Evolutionary conservation across 2,888 invertebrate species (phyloP).

Genomic region (Campoplex nolae): DNA sequence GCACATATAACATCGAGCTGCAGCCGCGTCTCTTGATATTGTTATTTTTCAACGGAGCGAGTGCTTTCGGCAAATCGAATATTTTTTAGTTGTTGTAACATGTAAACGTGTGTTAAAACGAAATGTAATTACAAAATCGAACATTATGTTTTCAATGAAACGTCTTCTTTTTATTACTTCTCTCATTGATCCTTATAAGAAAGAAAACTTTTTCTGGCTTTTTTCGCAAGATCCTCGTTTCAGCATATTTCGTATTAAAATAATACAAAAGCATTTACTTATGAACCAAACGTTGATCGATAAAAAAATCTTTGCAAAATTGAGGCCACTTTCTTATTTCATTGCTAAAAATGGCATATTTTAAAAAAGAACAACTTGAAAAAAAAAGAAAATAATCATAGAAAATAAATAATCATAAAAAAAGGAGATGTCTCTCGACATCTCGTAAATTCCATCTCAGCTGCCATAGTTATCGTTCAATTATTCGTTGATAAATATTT

Average conservation of each 20-base stretch:
- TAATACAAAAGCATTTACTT: not conserved
- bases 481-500: no score
- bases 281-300: not conserved
- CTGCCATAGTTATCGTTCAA: no score
- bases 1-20: no score
- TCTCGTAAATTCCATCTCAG: no score
- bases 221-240: not conserved
- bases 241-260: not conserved
- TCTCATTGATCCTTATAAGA: no score
- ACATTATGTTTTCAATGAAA: conserved; percentile 53
- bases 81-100: conserved; percentile 47
- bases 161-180: conserved; percentile 30
- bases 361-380: no score
- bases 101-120: conserved; percentile 46
- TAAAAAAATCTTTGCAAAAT: not conserved
- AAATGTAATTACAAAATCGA: conserved; percentile 60
- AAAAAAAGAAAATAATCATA: no score
- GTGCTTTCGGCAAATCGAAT: conserved; percentile 43
- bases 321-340: not conserved
- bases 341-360: no score
- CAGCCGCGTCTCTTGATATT: not conserved
- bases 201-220: no score
- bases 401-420: no score
- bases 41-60: conserved; percentile 24
- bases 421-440: no score